phyloP scores from a whole-genome alignment of 2,797 vertebrate genomes.

The Sylvilagus floridanus region DNA sequence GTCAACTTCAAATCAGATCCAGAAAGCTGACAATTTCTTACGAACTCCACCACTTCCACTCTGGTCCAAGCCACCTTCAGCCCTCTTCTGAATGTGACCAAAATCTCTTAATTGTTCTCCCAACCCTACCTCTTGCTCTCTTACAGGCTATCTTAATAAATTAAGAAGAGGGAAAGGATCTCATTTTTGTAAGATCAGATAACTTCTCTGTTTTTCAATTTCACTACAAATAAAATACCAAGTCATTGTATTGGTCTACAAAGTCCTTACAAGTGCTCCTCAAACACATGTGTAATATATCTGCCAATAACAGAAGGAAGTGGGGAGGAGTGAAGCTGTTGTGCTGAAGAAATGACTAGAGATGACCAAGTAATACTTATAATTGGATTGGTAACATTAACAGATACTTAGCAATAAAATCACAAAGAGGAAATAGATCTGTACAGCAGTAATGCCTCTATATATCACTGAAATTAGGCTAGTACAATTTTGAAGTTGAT shows the following conservation, averaged over 20 bases:
- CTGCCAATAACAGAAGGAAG: neutral
- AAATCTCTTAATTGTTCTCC: neutral
- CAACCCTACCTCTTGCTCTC: neutral
- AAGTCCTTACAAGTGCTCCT: neutral
- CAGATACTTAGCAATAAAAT: neutral
- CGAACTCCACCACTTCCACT: neutral
- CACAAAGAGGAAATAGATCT: neutral
- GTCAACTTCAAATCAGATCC: neutral
- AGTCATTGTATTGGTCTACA: neutral
- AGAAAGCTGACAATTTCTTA: neutral
- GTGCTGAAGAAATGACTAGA: neutral
- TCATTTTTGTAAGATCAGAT: neutral
- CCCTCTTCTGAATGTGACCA: neutral
- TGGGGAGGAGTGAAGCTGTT: neutral
- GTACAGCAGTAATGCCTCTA: neutral
- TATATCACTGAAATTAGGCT: neutral
- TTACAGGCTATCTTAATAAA: constrained; percentile 7
- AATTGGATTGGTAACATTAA: constrained; percentile 5
- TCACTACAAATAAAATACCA: constrained; percentile 39
- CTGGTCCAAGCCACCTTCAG: neutral
- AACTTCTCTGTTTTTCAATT: constrained; percentile 30
- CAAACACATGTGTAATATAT: neutral
- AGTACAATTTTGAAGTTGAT: constrained; percentile 20
- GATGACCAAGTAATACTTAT: constrained; percentile 8
- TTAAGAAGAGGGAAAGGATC: neutral